Evolutionary conservation across 2,888 invertebrate genomes (phyloP), one percentile per base, ranked within the genome.

Genomic region (Camponotus fellah): DNA sequence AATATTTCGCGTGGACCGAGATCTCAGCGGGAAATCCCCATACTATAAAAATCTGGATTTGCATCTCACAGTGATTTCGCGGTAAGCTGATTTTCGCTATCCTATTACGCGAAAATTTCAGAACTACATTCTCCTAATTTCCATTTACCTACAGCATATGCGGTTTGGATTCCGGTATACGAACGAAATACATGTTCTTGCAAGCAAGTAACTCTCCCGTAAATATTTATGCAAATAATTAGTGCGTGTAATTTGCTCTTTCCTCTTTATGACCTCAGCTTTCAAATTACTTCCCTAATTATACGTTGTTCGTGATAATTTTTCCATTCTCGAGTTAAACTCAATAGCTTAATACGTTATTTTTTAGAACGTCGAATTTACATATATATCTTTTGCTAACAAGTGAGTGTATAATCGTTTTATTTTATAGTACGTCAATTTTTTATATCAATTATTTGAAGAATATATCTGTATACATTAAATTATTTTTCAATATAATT

Each of bases 1-100:
- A 86, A 86, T 86, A 83, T 86, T 85, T 85, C 75, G 76, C 75
- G 40, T 60, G 68, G 10, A 58, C 56, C 26, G 64, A 43, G 58
- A 66, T 69, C 62, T 82, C 62, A 64, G 64, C 64, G 72, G 79
- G 26, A 62, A 80, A 80, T 72, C 60, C 68, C 60, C 79, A 72
- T 72, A 72, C 79, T 60, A 17, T 80, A 80, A 72, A 80, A 80
- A 80, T 80, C 79, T 60, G 14, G 37, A 72, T 79, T 79, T 71
- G 79, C 79, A 71, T 71, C 71, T 71, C 79, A 62, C 60, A 60
- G 46, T 71, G 71, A 79, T 79, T 71, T 71, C 21, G 69, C 77
- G 60, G 17, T 80, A 80, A 80, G 72, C 79, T 80, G 79, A 80
- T 80, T 80, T 60, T 72, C 79, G 60, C 79, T 80, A 60, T 80